phyloP scores from a whole-genome alignment of 2,113 vertebrate genomes.

The Nothoprocta perdicaria region DNA sequence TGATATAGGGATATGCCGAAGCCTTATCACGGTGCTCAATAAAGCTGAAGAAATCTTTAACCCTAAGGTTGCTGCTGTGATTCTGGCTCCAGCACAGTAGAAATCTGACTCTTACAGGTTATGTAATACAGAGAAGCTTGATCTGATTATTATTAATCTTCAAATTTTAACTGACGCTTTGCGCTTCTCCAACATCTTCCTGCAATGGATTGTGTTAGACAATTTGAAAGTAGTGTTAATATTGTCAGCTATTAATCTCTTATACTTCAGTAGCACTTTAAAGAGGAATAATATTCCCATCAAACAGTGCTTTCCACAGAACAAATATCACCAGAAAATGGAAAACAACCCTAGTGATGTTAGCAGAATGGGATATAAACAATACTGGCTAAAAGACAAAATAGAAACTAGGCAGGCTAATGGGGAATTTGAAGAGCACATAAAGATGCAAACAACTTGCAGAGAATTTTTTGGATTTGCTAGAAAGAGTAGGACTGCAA shows the following conservation, averaged over 20 bases:
- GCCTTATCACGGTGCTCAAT: neutral
- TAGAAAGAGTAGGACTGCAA: neutral
- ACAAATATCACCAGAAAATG: slow-evolving; percentile 28
- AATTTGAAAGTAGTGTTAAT: neutral
- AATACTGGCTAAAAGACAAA: slow-evolving; percentile 30
- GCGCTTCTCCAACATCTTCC: neutral
- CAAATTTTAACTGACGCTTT: neutral
- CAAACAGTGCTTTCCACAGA: slow-evolving; percentile 13
- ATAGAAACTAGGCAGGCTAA: slow-evolving; percentile 41
- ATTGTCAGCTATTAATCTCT: neutral
- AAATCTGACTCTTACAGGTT: slow-evolving; percentile 42
- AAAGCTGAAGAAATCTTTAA: slow-evolving; percentile 49
- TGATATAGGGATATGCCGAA: slow-evolving; percentile 43
- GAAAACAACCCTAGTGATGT: neutral
- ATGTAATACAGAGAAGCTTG: neutral
- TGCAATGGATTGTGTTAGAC: neutral
- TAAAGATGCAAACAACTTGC: neutral
- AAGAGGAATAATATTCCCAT: neutral
- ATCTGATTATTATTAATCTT: neutral
- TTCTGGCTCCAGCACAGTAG: slow-evolving; percentile 1
- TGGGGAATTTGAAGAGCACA: slow-evolving; percentile 38
- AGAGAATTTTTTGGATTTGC: slow-evolving; percentile 29
- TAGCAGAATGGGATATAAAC: slow-evolving; percentile 40
- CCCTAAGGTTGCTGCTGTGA: slow-evolving; percentile 16
- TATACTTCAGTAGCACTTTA: neutral